These are phyloP conservation scores for Pitangus sulphuratus DNA, from an alignment of 2,797 vertebrate genomes.

Conservation along the genomic window DNA sequence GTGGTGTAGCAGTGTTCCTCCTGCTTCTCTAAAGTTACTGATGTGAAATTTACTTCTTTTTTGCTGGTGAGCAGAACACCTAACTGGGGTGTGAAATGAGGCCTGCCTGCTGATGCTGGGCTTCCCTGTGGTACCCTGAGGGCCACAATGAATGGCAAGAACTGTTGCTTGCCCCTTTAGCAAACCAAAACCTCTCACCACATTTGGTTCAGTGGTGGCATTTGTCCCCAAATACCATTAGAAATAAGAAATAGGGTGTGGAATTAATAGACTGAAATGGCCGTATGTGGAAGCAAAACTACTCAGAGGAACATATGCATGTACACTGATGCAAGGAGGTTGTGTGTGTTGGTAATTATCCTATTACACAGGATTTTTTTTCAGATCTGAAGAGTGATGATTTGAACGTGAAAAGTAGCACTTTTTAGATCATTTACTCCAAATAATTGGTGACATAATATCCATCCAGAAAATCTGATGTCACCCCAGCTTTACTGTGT, in stretches of 20 bases:
- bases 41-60: neutral
- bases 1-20: neutral
- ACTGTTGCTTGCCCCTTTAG: neutral
- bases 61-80: neutral
- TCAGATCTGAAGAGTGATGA: neutral
- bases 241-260: neutral
- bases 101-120: rapidly evolving
- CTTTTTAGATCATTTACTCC: neutral
- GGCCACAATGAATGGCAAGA: neutral
- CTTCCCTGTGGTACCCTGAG: neutral
- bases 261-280: neutral
- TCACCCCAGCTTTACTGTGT: neutral
- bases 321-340: neutral
- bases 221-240: neutral
- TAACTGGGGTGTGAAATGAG: neutral
- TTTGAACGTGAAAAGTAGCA: neutral
- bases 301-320: neutral
- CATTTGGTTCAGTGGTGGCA: neutral
- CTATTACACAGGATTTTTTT: neutral
- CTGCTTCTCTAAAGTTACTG: neutral
- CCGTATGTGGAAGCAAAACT: neutral
- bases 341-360: neutral
- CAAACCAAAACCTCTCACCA: neutral
- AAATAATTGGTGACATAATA: neutral
- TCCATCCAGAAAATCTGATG: neutral